These are phyloP conservation scores for Acrobasis consociella DNA, from an alignment of 2,888 invertebrate genomes.

Conservation along the genomic window DNA sequence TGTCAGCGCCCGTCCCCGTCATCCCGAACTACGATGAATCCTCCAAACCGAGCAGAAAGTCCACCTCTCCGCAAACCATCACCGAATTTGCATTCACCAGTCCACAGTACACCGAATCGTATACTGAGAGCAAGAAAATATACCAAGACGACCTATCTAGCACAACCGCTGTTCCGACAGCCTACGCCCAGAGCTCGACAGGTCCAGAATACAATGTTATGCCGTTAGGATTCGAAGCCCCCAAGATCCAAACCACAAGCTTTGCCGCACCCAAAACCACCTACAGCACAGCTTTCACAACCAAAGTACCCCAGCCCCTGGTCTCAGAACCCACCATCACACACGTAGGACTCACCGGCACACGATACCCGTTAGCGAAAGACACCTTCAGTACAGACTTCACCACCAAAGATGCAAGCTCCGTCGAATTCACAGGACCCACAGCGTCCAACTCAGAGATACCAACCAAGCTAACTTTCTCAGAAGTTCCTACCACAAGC, in stretches of 20 bases:
- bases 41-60: slow-evolving; percentile 44
- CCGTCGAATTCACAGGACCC: slow-evolving; percentile 27
- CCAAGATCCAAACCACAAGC: slow-evolving; percentile 24
- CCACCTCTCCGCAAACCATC: slow-evolving; percentile 48
- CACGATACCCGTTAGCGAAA: slow-evolving; percentile 18
- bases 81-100: slow-evolving; percentile 62
- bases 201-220: slow-evolving; percentile 25
- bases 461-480: slow-evolving; percentile 28
- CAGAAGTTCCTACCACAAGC: slow-evolving; percentile 22
- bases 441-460: slow-evolving; percentile 10
- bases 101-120: slow-evolving; percentile 52
- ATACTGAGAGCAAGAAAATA: slow-evolving; percentile 32
- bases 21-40: slow-evolving; percentile 62
- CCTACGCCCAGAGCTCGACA: slow-evolving; percentile 24
- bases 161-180: slow-evolving; percentile 28
- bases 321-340: slow-evolving; percentile 22
- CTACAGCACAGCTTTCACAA: slow-evolving; percentile 28
- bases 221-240: slow-evolving; percentile 27
- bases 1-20: slow-evolving; percentile 71
- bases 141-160: slow-evolving; percentile 31
- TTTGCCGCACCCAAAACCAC: slow-evolving; percentile 28
- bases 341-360: slow-evolving; percentile 22
- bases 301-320: slow-evolving; percentile 25
- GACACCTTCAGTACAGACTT: slow-evolving; percentile 29
- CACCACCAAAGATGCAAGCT: slow-evolving; percentile 31